Percentiles rank a stretch among this genome's conserved stretches.
Evolutionary conservation across 2,113 vertebrate species (phyloP).

Genomic region (Zootoca vivipara): DNA sequence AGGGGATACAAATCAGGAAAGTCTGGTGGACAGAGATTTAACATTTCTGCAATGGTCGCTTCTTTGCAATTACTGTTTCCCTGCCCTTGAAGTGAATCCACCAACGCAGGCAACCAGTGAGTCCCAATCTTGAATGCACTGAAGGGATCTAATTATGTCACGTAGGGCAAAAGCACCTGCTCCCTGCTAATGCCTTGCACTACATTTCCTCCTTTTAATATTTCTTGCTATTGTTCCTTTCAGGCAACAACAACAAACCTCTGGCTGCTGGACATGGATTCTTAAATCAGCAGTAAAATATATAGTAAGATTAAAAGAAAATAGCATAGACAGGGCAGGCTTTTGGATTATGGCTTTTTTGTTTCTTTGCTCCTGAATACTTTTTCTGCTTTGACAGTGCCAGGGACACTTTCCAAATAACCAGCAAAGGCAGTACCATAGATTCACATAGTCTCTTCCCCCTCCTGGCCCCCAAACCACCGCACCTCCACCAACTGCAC

Average conservation of each 20-base stretch:
- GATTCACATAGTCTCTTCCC: conserved; percentile 39
- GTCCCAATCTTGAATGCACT: conserved; percentile 62
- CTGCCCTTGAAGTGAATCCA: conserved; percentile 69
- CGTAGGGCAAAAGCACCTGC: conserved; percentile 69
- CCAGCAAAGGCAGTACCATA: conserved; percentile 54
- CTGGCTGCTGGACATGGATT: conserved; percentile 48
- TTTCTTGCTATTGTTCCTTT: conserved; percentile 73
- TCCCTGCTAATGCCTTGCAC: conserved; percentile 66
- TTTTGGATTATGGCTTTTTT: neutral
- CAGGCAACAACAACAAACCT: conserved; percentile 45
- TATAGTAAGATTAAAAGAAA: conserved; percentile 31
- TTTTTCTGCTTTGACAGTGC: neutral
- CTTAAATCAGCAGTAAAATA: conserved; percentile 65
- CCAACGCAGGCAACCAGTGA: conserved; percentile 63
- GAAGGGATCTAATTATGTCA: conserved; percentile 72
- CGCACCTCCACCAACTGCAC: conserved; percentile 59
- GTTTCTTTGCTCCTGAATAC: conserved; percentile 39
- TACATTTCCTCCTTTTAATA: conserved; percentile 56
- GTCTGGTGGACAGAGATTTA: neutral
- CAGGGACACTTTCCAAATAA: conserved; percentile 63
- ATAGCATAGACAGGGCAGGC: neutral
- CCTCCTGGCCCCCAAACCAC: neutral
- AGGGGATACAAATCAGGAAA: neutral
- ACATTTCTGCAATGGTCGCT: conserved; percentile 27
- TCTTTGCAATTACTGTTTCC: conserved; percentile 49